Base-by-base conservation (phyloP, 2,113 vertebrate species). In the Syngnathus floridae region DNA sequence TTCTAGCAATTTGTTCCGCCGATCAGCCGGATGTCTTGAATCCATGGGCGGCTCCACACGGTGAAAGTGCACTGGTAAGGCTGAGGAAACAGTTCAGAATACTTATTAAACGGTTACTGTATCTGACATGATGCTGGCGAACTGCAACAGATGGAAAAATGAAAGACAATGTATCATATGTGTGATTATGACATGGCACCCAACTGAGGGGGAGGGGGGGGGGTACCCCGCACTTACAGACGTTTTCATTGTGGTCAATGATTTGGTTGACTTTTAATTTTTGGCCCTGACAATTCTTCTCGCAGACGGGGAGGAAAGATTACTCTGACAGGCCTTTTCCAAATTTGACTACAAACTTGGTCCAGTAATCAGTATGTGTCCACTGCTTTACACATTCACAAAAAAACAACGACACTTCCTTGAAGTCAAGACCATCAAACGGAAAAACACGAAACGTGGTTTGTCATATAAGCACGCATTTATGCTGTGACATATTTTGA, bases 41-140 rank as follows among this genome's bases (percentile, higher is more conserved):
- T 0, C 90, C 90, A 91, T 19, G 80, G 76, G 7, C 59, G 63
- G 63, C 19, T 75, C 87, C 82, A 90, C 69, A 92, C 87, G 0
- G 0, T 64, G 4, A 91, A 85, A 2, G 4, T 79, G 84, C 91
- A 92, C 60, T 1, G 0, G 74, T 80, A 82, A 3, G 62, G 0
- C 89, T 91, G 81, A 6, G 72, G 66, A 17, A 14, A 43, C 62
- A 66, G 56, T 60, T 19, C 49, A 10, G 60, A 58, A 49, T 8
- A 55, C 9, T 62, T 31, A 37, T 48, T 65, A 48, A 21, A 43
- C 31, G 5, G 5, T 1, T 59, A 19, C 1, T 26, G 9, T 26
- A 12, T n/a, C 4, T 22, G 49, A 51, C 48, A 51, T 0, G 17
- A 19, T n/a, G 22, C 22, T 22, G 22, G 22, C 22, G 19, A 22